Percentiles rank a stretch among this genome's conserved stretches.
Conservation (phyloP, 2,888 invertebrate species). For the Cosmia pyralina region DNA sequence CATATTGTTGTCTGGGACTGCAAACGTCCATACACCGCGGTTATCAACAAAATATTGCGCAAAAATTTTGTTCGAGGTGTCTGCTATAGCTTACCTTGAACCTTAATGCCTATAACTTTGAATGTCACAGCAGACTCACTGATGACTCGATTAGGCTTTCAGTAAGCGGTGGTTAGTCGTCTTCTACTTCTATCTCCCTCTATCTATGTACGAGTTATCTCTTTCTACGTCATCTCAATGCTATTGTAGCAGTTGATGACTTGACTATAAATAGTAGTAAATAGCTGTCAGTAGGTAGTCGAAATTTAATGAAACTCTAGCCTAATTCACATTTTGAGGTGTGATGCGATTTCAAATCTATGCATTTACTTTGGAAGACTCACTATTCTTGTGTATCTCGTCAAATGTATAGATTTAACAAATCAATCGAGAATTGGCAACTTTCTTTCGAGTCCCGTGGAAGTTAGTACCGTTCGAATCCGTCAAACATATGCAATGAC, state of each 20-base stretch:
- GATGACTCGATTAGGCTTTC: neutral
- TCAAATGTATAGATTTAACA: conserved; percentile 17
- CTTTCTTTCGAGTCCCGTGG: neutral
- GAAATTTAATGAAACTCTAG: neutral
- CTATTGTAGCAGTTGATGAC: conserved; percentile 2
- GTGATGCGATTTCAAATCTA: conserved; percentile 8
- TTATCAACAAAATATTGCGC: no score
- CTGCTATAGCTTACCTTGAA: no score
- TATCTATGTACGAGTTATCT: neutral
- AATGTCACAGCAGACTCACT: no score
- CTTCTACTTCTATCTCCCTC: conserved; percentile 1
- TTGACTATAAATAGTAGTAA: neutral
- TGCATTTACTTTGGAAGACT: neutral
- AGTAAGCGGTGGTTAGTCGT: conserved; percentile 1
- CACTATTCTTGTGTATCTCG: neutral
- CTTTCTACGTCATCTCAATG: neutral
- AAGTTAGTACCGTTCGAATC: neutral
- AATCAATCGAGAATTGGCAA: conserved; percentile 8
- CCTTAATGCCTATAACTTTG: neutral
- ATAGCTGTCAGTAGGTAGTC: conserved; percentile 6
- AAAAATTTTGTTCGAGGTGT: no score
- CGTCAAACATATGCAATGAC: neutral
- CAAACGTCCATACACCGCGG: no score
- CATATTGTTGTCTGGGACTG: no score
- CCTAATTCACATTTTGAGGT: conserved; percentile 13